These are phyloP conservation scores for Agrypnia vestita DNA, from an alignment of 1,140 invertebrate genomes.

Conservation along the genomic window DNA sequence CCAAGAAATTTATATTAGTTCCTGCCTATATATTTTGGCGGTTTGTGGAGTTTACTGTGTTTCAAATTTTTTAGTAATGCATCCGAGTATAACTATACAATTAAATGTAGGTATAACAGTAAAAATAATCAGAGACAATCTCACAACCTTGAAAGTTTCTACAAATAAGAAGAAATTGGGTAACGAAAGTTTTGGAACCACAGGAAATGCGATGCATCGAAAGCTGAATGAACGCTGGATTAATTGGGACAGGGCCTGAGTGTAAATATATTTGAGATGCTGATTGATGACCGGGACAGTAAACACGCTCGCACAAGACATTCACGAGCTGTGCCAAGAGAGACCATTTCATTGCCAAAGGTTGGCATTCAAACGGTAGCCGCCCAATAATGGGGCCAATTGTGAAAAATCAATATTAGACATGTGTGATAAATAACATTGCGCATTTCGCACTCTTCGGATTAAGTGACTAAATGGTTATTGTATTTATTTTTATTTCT, in stretches of 20 bases:
- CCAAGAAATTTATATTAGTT: too few species aligned
- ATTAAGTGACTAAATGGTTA: too few species aligned
- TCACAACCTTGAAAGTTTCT: too few species aligned
- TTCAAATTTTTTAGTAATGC: too few species aligned
- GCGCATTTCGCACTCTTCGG: too few species aligned
- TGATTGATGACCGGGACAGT: not conserved
- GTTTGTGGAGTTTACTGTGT: too few species aligned
- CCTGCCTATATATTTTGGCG: too few species aligned
- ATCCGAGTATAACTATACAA: too few species aligned
- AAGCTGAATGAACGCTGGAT: constrained; percentile 20
- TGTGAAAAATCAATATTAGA: not conserved
- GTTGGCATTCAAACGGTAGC: constrained; percentile 12
- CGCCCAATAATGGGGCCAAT: constrained; percentile 18
- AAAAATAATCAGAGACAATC: too few species aligned
- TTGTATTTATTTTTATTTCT: too few species aligned
- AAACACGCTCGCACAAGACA: not conserved
- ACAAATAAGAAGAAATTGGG: too few species aligned
- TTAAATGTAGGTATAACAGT: too few species aligned
- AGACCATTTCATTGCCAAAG: constrained; percentile 46
- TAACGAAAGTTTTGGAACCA: not conserved
- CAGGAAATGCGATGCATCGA: not conserved
- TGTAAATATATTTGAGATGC: not conserved
- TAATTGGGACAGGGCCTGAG: not conserved
- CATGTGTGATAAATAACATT: not conserved
- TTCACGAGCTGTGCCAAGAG: constrained; percentile 28